Evolutionary conservation across 2,888 invertebrate species (phyloP).

Genomic region (Acanthopleura granulata): DNA sequence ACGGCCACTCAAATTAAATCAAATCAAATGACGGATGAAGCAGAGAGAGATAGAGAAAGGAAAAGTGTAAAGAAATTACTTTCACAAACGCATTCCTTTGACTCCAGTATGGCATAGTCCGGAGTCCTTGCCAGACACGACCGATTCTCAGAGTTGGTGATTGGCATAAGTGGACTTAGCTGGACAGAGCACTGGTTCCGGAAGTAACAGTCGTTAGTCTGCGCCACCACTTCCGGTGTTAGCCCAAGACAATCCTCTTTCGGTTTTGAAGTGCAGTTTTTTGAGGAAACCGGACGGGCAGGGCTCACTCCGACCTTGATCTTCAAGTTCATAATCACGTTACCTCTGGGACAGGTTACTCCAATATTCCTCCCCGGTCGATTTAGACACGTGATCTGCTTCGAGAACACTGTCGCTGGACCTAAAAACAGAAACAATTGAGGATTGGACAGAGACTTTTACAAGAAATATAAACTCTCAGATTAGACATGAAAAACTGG

Average conservation of each 20-base stretch:
- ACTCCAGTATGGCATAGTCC: background rate
- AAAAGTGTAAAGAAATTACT: background rate
- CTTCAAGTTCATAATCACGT: background rate
- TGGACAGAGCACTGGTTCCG: background rate
- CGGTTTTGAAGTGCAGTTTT: too few relatives aligned
- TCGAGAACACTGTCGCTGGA: too few relatives aligned
- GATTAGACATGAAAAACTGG: too few relatives aligned
- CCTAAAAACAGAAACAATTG: too few relatives aligned
- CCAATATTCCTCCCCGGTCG: too few relatives aligned
- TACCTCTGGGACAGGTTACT: background rate
- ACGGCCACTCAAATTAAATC: too few relatives aligned
- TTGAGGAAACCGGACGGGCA: background rate
- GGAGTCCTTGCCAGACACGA: background rate
- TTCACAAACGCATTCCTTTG: background rate
- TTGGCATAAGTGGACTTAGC: background rate
- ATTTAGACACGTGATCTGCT: too few relatives aligned
- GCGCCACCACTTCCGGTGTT: background rate
- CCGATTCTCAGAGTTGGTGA: background rate
- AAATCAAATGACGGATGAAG: too few relatives aligned
- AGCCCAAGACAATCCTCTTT: background rate
- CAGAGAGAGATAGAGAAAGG: too few relatives aligned
- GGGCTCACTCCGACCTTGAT: background rate
- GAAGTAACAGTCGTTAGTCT: background rate
- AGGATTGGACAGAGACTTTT: too few relatives aligned
- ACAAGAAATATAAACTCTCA: too few relatives aligned